Percentiles rank a stretch among this genome's conserved stretches.
phyloP scores from a whole-genome alignment of 2,113 vertebrate species.

The Eonycteris spelaea region DNA sequence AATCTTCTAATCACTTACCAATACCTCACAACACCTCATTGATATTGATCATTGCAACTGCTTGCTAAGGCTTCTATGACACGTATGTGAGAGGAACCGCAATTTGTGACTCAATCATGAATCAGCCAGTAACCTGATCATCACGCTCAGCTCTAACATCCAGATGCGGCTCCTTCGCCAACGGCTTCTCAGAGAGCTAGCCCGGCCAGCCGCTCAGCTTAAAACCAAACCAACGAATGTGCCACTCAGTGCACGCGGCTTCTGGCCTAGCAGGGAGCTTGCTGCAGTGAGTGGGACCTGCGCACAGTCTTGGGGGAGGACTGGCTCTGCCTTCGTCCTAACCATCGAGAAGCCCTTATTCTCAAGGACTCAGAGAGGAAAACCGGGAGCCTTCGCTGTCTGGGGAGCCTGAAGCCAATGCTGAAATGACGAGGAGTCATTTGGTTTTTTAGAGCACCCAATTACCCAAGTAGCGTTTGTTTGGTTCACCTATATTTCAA shows the following conservation, averaged over 20 bases:
- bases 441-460: background rate
- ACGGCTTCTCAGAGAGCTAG: background rate
- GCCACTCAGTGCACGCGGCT: background rate
- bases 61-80: background rate
- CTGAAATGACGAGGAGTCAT: background rate
- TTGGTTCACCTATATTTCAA: background rate
- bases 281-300: background rate
- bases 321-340: background rate
- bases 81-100: background rate
- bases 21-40: background rate
- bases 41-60: background rate
- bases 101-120: background rate
- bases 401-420: background rate
- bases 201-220: background rate
- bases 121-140: background rate
- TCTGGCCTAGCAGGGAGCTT: background rate
- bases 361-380: background rate
- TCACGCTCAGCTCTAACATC: background rate
- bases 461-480: background rate
- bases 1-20: background rate
- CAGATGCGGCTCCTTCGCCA: background rate
- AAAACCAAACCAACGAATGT: background rate
- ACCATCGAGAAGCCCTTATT: background rate
- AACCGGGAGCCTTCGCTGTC: background rate
- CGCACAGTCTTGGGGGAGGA: background rate